Evolutionary conservation across 2,113 vertebrate species (phyloP), one percentile per base, ranked within the genome.

Genomic region (Oxyruncus cristatus): DNA sequence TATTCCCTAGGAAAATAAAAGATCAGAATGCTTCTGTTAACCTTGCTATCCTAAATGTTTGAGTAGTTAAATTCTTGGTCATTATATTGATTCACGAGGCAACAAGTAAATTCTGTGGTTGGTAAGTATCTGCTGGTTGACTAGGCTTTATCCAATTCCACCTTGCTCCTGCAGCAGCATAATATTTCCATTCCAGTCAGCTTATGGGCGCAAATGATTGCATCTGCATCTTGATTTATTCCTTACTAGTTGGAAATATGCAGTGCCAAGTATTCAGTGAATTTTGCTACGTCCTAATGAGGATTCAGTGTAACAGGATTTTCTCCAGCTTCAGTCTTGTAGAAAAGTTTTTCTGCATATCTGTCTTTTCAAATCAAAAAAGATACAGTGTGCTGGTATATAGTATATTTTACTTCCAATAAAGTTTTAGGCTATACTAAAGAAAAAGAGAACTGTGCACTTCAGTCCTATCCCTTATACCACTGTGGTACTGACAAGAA

Each of bases 181-280:
- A 95, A 91, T 89, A 92, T 95, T 97, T 97, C 93, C 75, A 88
- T 41, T 88, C 93, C 93, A 95, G 92, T 93, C 81, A 89, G 80
- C 81, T 89, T 96, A 95, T 78, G 86, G 90, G 92, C 89, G 84
- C 94, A 95, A 96, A 95, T 93, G 93, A 96, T 95, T 71, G 44
- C 80, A 88, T 94, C 90, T 96, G 90, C 95, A 97, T 96, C 91
- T 95, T 96, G 94, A 97, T 94, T 96, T 96, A 96, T 96, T 97
- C 96, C 94, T 92, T 92, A 88, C 88, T 83, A 27, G 77, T 27
- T 97, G 94, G 58, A 95, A 90, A 94, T 93, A 94, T 93, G 88
- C 89, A 93, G 95, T 94, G 94, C 96, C 91, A 95, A 93, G 83
- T 97, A 91, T 96, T 96, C 93, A 93, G 93, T 94, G 96, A 94